A percentile compares a stretch with the other conserved stretches of the same genome.
Conservation (phyloP, 2,113 vertebrate species). For the Aphelocoma coerulescens region DNA sequence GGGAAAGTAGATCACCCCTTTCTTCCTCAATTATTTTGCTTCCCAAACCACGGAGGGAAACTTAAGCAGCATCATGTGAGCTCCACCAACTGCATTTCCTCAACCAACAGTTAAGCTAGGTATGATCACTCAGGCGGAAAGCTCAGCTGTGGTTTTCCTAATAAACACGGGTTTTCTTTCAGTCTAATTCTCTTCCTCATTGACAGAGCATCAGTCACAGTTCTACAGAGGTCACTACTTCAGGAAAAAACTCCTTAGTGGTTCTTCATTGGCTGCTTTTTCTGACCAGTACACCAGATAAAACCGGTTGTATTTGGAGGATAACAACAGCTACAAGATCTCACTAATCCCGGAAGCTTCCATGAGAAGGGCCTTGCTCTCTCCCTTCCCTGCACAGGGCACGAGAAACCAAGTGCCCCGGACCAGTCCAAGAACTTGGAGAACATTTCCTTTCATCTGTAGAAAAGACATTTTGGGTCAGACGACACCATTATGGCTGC, state of each 20-base stretch:
- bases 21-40: not conserved
- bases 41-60: not conserved
- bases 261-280: not conserved
- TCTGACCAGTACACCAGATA: not conserved
- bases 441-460: not conserved
- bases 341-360: not conserved
- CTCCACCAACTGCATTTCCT: not conserved
- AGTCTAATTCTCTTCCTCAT: not conserved
- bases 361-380: not conserved
- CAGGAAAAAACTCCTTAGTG: not conserved
- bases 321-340: not conserved
- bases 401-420: fast-evolving
- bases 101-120: not conserved
- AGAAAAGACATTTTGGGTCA: not conserved
- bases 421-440: fast-evolving
- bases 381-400: not conserved
- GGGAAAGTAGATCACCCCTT: not conserved
- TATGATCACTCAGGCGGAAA: not conserved
- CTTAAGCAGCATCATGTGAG: not conserved
- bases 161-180: not conserved
- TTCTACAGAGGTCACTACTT: not conserved
- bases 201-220: not conserved
- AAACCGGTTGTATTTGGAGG: not conserved
- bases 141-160: not conserved
- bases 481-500: not conserved